Evolutionary conservation across 2,113 vertebrate species (phyloP).

Genomic region (Hippocampus mohnikei): DNA sequence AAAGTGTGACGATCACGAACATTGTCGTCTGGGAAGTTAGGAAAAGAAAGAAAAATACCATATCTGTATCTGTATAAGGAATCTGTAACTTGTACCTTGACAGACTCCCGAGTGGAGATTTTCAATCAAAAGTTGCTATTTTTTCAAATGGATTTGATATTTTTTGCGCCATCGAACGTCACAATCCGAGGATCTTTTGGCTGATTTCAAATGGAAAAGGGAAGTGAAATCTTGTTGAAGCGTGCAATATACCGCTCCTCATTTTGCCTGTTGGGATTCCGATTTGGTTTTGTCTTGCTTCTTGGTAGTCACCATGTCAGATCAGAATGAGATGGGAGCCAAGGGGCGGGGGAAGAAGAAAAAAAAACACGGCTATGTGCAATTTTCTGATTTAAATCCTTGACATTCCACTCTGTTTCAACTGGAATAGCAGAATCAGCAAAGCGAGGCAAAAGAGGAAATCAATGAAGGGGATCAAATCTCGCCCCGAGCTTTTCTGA

Average conservation of each 20-base stretch:
- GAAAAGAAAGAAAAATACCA: no score
- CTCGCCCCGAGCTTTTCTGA: constrained; percentile 55
- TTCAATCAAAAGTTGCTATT: no score
- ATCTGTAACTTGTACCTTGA: no score
- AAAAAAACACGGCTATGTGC: constrained; percentile 45
- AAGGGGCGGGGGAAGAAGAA: not conserved
- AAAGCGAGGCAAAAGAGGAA: constrained; percentile 42
- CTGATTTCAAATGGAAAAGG: not conserved
- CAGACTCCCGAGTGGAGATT: no score
- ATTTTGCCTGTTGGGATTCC: not conserved
- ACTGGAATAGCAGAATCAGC: constrained; percentile 47
- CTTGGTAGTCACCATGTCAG: constrained; percentile 15
- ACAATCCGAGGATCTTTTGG: no score
- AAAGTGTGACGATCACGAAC: no score
- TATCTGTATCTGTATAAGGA: no score
- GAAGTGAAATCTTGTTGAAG: not conserved
- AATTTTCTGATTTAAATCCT: constrained; percentile 52
- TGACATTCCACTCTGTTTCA: constrained; percentile 60
- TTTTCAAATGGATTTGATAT: no score
- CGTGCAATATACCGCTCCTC: not conserved
- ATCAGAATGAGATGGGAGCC: constrained; percentile 22
- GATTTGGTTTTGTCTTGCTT: not conserved
- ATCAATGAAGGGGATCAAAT: constrained; percentile 67
- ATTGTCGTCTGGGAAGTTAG: no score
- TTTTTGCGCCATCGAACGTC: no score